Conservation (phyloP, 2,797 vertebrate genomes). For the Bradypodion ventrale region DNA sequence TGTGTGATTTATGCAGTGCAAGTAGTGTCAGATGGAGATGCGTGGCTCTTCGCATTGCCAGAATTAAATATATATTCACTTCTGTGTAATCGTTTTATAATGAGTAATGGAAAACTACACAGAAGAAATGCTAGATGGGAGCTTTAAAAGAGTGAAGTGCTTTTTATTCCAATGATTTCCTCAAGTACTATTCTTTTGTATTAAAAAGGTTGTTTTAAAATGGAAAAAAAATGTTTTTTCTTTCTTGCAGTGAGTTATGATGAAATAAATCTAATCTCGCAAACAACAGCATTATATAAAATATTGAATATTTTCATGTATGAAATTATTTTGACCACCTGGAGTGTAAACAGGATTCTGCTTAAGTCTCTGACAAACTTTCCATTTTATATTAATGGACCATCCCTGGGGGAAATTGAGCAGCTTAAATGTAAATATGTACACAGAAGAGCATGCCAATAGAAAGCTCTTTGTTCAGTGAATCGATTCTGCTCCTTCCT, state of each 20-base stretch:
- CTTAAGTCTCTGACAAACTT: background rate
- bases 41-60: background rate
- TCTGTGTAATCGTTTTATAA: background rate
- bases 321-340: background rate
- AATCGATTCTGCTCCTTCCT: background rate
- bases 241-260: background rate
- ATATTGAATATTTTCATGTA: background rate
- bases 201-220: background rate
- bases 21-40: too few species aligned
- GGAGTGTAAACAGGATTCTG: background rate
- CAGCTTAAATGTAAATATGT: background rate
- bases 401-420: background rate
- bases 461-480: background rate
- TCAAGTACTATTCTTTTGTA: background rate
- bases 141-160: background rate
- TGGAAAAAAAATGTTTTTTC: background rate
- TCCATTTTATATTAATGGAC: background rate
- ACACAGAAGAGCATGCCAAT: background rate
- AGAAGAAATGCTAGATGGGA: background rate
- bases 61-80: background rate
- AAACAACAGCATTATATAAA: background rate
- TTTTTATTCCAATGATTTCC: background rate
- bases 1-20: too few species aligned
- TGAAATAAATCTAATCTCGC: background rate
- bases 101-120: background rate